Base-by-base conservation (phyloP, 2,888 invertebrate genomes). In the Ormia ochracea region DNA sequence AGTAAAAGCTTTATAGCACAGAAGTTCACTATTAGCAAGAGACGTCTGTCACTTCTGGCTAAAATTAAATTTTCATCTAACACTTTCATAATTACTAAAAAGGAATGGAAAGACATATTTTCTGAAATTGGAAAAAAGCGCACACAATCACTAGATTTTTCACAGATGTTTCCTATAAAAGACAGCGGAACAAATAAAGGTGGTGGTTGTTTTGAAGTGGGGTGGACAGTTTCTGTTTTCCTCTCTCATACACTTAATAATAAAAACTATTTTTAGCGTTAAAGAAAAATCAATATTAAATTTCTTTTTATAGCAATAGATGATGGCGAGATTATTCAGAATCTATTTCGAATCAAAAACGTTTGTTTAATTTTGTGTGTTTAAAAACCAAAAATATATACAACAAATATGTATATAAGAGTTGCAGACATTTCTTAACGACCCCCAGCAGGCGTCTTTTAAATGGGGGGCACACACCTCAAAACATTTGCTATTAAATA, bases 181-280 rank as follows among this genome's bases (percentile, higher is more conserved):
- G 3, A 17, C 21, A 17, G 33, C 36, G n/a, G n/a, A 26, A 48
- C 1, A 23, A 6, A 41, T 6, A 33, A 36, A 63, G 7, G 7
- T 21, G 59, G 59, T 70, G 59, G 70, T 72, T 50, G 61, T 61
- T 61, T 61, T 72, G 4, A 28, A 17, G 31, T 52, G 61, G 61
- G 50, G 61, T 52, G 52, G 70, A 61, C 41, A 72, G 23, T 52
- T 59, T 41, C 3, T 48, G 5, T 58, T 26, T 26, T 31, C 19
- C 21, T 28, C n/a, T 36, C 26, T 61, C 61, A 45, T 52, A 52
- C 12, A 50, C 26, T 50, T 6, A 4, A 36, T 36, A 26, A 43
- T 33, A 21, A 33, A 43, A 56, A 45, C 12, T 36, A 70, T 59
- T 38, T 59, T 58, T 21, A 21, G 36, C 19, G 33, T 33, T 19